Conservation (phyloP, 2,888 invertebrate species). For the Shargacucullia verbasci region DNA sequence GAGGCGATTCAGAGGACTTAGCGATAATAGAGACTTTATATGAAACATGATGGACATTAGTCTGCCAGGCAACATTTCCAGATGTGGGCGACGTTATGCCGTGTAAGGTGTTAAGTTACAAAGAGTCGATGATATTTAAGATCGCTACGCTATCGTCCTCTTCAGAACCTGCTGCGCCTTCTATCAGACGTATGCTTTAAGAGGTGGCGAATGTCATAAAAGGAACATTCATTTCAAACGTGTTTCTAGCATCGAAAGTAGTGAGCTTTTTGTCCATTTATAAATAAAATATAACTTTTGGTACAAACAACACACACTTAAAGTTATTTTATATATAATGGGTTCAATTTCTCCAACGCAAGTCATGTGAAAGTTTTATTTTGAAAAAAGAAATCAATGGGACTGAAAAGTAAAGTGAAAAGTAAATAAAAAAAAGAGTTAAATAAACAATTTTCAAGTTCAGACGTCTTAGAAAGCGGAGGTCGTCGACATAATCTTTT, state of each 20-base stretch:
- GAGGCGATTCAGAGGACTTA: no score
- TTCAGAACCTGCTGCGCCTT: not conserved
- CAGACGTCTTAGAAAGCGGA: constrained; percentile 73
- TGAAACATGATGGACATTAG: no score
- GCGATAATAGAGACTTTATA: no score
- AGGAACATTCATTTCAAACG: constrained; percentile 24
- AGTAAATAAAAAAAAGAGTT: constrained; percentile 58
- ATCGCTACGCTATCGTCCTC: no score
- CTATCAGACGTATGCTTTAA: not conserved
- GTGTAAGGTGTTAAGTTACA: no score
- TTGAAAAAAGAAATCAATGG: constrained; percentile 36
- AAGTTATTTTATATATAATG: constrained; percentile 34
- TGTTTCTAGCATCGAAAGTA: constrained; percentile 14
- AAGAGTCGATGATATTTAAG: no score
- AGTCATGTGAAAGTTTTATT: constrained; percentile 48
- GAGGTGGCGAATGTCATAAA: constrained; percentile 16
- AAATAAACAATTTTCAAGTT: constrained; percentile 64
- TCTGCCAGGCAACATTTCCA: not conserved
- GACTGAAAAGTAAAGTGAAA: constrained; percentile 54
- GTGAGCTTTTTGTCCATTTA: constrained; percentile 11
- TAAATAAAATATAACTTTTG: constrained; percentile 29
- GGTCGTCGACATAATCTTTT: constrained; percentile 73
- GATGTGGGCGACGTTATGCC: not conserved
- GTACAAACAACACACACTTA: constrained; percentile 29
- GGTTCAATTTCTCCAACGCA: constrained; percentile 22